Conservation (phyloP, 1,140 invertebrate species). For the Sycophila sp. region DNA sequence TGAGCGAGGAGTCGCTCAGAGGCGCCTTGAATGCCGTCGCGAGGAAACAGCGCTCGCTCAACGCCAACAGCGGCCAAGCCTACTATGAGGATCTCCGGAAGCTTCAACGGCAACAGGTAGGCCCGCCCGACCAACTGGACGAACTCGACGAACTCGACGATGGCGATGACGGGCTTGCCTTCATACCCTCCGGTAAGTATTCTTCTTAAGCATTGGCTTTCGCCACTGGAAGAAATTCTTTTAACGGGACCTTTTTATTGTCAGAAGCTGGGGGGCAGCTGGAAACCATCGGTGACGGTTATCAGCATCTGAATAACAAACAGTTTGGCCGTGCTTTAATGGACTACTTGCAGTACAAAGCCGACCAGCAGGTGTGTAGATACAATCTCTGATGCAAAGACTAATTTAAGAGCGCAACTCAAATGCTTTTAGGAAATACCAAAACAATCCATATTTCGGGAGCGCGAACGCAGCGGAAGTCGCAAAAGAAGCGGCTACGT, state of each 20-base stretch:
- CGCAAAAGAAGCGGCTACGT: constrained; percentile 31
- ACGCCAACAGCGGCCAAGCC: constrained; percentile 49
- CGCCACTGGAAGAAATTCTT: too few relatives aligned
- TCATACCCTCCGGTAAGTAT: constrained; percentile 25
- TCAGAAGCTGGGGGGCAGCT: constrained; percentile 46
- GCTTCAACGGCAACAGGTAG: constrained; percentile 47
- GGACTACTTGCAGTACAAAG: constrained; percentile 49
- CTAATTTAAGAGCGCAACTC: not conserved
- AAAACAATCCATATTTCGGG: constrained; percentile 54
- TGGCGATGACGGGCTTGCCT: constrained; percentile 13
- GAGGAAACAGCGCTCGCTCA: constrained; percentile 61
- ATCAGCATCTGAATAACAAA: constrained; percentile 53
- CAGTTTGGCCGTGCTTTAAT: constrained; percentile 46
- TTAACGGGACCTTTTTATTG: too few relatives aligned
- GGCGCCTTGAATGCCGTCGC: constrained; percentile 62
- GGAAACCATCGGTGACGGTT: constrained; percentile 57
- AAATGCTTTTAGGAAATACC: constrained; percentile 38
- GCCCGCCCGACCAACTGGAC: not conserved
- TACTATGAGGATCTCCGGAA: constrained; percentile 54
- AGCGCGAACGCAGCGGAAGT: constrained; percentile 50
- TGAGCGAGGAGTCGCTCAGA: constrained; percentile 57
- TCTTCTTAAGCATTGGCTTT: constrained; percentile 45
- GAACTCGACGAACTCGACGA: constrained; percentile 42
- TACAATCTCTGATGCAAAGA: not conserved
- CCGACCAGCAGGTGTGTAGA: constrained; percentile 47